Evolutionary conservation across 2,113 vertebrate genomes (phyloP), one percentile per base, ranked within the genome.

Genomic region (Hemibagrus wyckioides): DNA sequence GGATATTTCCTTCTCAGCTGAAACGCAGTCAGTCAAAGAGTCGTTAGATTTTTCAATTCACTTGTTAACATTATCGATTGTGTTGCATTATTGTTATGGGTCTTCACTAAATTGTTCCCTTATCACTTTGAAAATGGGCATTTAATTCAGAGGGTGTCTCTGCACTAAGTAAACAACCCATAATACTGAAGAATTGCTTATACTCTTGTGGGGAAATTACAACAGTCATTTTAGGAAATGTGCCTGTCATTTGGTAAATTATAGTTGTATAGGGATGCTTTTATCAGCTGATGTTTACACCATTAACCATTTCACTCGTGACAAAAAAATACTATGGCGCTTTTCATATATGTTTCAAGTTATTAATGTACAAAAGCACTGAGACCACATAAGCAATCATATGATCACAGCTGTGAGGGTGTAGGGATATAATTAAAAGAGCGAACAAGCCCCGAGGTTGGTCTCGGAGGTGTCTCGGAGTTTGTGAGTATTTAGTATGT

Each of bases 11-110:
- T 23, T 76, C 82, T 36, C 39, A 65, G 69, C 21, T 67, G 86
- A 56, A 89, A 85, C 86, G 50, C 67, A 87, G 87, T 85, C 77
- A 85, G 85, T 85, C 87, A 56, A 76, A 80, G 48, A 81, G 89
- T 83, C 89, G 79, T 67, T 89, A 87, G 88, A 90, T 86, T 86
- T 82, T 90, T 86, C 87, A 86, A 86, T 89, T 90, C 91, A 87
- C 86, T 87, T 90, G 87, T 88, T 33, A 57, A 73, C 80, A 87
- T 87, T 90, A 44, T 87, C 61, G 61, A 80, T 61, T 75, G 56
- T 85, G 57, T 36, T 63, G 25, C 77, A 88, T 88, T 85, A 91
- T 87, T 88, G 84, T 92, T 92, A 90, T 88, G 57, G 73, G 83
- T 89, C 88, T 91, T 79, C 39, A 76, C n/a, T 63, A 82, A 86